Evolutionary conservation across 2,888 invertebrate species (phyloP).

Genomic region (Drosophila pegasa): DNA sequence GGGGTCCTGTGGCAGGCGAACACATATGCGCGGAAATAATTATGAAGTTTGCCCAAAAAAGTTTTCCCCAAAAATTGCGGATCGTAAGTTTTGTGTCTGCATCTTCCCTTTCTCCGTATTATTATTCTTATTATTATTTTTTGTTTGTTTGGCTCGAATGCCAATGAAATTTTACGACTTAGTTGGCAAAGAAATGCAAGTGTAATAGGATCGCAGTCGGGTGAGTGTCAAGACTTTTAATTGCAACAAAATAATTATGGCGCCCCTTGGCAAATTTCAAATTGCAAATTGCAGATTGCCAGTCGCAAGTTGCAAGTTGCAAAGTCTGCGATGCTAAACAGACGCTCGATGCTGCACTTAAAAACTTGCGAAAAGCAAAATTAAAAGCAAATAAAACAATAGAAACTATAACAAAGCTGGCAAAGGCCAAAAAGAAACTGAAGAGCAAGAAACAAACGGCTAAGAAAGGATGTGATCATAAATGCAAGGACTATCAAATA

Average conservation of each 20-base stretch:
- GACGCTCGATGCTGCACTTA: conserved; percentile 65
- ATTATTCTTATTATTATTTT: neutral
- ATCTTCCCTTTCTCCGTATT: neutral
- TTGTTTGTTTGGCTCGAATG: conserved; percentile 37
- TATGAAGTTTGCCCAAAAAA: conserved; percentile 49
- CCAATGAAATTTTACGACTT: conserved; percentile 57
- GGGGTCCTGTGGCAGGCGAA: conserved; percentile 1
- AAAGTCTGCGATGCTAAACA: conserved; percentile 58
- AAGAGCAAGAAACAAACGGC: conserved; percentile 15
- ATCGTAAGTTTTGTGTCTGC: conserved; percentile 38
- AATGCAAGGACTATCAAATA: neutral
- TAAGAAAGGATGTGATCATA: conserved; percentile 6
- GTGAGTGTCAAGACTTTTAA: conserved; percentile 74
- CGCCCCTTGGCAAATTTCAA: conserved; percentile 66
- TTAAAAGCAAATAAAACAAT: conserved; percentile 77
- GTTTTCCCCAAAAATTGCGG: conserved; percentile 48
- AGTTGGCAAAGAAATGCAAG: conserved; percentile 24
- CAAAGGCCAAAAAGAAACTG: conserved; percentile 17
- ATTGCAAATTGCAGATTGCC: conserved; percentile 58
- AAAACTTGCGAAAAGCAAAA: conserved; percentile 64
- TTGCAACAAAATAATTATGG: conserved; percentile 79
- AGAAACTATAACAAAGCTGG: conserved; percentile 54
- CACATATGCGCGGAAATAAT: conserved; percentile 58
- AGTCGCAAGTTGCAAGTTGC: conserved; percentile 24
- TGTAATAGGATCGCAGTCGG: conserved; percentile 37